Evolutionary conservation across 2,888 invertebrate genomes (phyloP).

Genomic region (Drosophila anceps): DNA sequence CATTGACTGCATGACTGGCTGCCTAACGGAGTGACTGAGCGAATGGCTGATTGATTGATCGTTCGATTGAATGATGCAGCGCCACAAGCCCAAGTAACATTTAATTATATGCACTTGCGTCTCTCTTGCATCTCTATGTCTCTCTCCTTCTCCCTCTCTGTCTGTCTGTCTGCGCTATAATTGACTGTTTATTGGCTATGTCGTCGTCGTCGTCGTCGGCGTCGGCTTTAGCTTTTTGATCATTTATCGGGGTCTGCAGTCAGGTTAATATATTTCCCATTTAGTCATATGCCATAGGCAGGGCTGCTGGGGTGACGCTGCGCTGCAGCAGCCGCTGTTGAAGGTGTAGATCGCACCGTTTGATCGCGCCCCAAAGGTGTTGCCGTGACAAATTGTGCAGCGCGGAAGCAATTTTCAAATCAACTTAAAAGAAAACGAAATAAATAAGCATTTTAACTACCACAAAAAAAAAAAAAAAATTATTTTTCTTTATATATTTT

Average conservation of each 20-base stretch:
- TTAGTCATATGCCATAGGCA: constrained; percentile 45
- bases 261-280: constrained; percentile 59
- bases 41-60: constrained; percentile 28
- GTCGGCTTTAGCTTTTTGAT: constrained; percentile 70
- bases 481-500: constrained; percentile 19
- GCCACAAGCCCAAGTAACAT: constrained; percentile 61
- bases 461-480: constrained; percentile 25
- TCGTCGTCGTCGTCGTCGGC: constrained; percentile 62
- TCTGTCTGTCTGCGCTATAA: constrained; percentile 52
- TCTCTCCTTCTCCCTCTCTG: neutral
- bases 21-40: constrained; percentile 37
- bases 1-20: constrained; percentile 50
- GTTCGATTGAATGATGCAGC: constrained; percentile 45
- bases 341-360: constrained; percentile 43
- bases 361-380: constrained; percentile 67
- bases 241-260: constrained; percentile 62
- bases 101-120: constrained; percentile 74
- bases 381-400: constrained; percentile 76
- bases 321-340: constrained; percentile 10
- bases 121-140: neutral
- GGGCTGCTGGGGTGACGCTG: constrained; percentile 8
- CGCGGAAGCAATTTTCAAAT: constrained; percentile 71
- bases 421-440: constrained; percentile 8
- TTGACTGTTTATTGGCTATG: constrained; percentile 76
- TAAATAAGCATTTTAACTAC: constrained; percentile 60